These are phyloP conservation scores for Diloba caeruleocephala DNA, from an alignment of 2,888 invertebrate genomes.

Conservation along the genomic window DNA sequence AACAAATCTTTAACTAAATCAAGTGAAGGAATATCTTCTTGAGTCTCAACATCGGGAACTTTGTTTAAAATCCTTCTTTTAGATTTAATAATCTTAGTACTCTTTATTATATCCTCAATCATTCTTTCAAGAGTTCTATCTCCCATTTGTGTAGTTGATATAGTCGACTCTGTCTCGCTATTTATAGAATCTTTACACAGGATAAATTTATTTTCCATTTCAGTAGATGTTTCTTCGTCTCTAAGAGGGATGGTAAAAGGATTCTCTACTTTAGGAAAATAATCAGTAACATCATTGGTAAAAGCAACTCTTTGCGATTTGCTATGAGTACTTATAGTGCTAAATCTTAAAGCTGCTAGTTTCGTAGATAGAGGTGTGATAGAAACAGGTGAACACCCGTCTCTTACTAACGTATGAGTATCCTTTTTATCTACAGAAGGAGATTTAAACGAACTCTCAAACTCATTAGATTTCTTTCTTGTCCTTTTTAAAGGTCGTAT, in stretches of 20 bases:
- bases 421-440: constrained; percentile 83
- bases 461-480: constrained; percentile 83
- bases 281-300: constrained; percentile 83
- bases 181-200: constrained; percentile 74
- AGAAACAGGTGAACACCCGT: constrained; percentile 84
- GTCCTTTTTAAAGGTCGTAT: constrained; percentile 81
- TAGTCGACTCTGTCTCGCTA: constrained; percentile 79
- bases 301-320: constrained; percentile 72
- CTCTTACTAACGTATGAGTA: constrained; percentile 77
- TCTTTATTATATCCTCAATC: constrained; percentile 90
- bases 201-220: constrained; percentile 87
- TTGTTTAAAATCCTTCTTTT: constrained; percentile 76
- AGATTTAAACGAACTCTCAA: constrained; percentile 83
- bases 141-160: constrained; percentile 87
- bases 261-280: constrained; percentile 85
- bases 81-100: constrained; percentile 85
- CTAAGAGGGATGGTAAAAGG: constrained; percentile 76
- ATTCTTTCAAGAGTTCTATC: constrained; percentile 88
- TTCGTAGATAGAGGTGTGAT: constrained; percentile 90
- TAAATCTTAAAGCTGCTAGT: constrained; percentile 89
- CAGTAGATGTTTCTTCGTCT: constrained; percentile 83
- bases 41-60: constrained; percentile 56
- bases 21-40: constrained; percentile 71
- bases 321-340: constrained; percentile 82
- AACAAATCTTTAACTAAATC: constrained; percentile 78